Conservation (phyloP, 2,888 invertebrate species). For the Hedychridium roseum region DNA sequence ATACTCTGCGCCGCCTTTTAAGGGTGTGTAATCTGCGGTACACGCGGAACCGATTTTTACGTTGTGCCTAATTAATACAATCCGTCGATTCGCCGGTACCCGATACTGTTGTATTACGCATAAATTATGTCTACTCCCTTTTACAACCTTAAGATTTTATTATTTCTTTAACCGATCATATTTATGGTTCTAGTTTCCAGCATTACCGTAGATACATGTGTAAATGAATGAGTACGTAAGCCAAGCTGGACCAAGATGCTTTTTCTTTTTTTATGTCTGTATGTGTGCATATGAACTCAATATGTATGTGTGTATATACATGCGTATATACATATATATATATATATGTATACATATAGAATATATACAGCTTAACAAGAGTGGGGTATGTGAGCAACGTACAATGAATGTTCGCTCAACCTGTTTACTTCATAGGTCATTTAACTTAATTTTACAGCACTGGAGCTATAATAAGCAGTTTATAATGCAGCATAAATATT, state of each 20-base stretch:
- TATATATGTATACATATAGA: too few relatives aligned
- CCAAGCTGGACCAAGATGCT: conserved; percentile 23
- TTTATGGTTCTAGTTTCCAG: conserved; percentile 22
- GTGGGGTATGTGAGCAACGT: conserved; percentile 18
- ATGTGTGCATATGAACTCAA: conserved; percentile 22
- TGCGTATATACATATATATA: background rate
- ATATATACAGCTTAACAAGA: conserved; percentile 20
- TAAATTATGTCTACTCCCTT: too few relatives aligned
- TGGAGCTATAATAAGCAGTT: too few relatives aligned
- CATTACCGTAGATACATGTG: conserved; percentile 22
- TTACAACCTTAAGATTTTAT: too few relatives aligned
- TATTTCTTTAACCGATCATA: conserved; percentile 16
- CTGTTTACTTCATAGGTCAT: conserved; percentile 24
- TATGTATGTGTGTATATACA: background rate
- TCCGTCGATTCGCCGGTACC: conserved; percentile 13
- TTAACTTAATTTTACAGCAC: conserved; percentile 27
- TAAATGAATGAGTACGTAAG: conserved; percentile 26
- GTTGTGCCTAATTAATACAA: conserved; percentile 19
- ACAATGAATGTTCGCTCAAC: conserved; percentile 20
- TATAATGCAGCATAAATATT: too few relatives aligned
- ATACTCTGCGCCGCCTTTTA: conserved; percentile 59
- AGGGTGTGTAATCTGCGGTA: conserved; percentile 42
- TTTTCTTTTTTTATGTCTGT: conserved; percentile 24
- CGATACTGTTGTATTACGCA: too few relatives aligned
- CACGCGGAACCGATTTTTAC: conserved; percentile 26